These are phyloP conservation scores for Scolopax rusticola DNA, from an alignment of 2,797 vertebrate genomes.

Conservation along the genomic window DNA sequence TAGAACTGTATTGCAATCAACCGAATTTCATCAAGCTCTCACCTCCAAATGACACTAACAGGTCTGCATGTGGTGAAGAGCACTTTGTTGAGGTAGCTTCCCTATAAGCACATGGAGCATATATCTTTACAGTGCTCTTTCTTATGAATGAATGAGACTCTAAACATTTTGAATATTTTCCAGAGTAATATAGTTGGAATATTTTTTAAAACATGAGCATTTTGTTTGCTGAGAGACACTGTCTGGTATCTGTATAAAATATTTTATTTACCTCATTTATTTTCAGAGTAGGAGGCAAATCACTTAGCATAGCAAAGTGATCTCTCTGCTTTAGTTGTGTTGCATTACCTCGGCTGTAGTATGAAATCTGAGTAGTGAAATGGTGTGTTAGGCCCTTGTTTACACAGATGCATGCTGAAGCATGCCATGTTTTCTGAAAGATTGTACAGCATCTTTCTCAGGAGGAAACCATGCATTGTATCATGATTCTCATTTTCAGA, in stretches of 20 bases:
- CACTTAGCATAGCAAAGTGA: slow-evolving; percentile 34
- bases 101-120: not conserved
- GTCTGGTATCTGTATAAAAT: not conserved
- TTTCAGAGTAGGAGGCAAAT: slow-evolving; percentile 52
- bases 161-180: not conserved
- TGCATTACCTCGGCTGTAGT: not conserved
- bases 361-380: slow-evolving; percentile 27
- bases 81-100: not conserved
- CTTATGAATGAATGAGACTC: not conserved
- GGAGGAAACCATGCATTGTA: not conserved
- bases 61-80: not conserved
- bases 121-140: not conserved
- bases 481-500: not conserved
- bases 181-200: not conserved
- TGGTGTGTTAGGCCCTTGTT: not conserved
- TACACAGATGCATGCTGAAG: not conserved
- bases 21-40: not conserved
- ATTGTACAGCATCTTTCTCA: not conserved
- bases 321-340: slow-evolving; percentile 37
- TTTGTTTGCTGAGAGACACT: not conserved
- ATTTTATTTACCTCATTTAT: slow-evolving; percentile 28
- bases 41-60: not conserved
- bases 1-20: slow-evolving; percentile 28
- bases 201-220: not conserved
- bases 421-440: not conserved